A percentile compares a stretch with the other conserved stretches of the same genome.
Conservation (phyloP, 2,797 vertebrate species). For the Phaenicophaeus curvirostris region DNA sequence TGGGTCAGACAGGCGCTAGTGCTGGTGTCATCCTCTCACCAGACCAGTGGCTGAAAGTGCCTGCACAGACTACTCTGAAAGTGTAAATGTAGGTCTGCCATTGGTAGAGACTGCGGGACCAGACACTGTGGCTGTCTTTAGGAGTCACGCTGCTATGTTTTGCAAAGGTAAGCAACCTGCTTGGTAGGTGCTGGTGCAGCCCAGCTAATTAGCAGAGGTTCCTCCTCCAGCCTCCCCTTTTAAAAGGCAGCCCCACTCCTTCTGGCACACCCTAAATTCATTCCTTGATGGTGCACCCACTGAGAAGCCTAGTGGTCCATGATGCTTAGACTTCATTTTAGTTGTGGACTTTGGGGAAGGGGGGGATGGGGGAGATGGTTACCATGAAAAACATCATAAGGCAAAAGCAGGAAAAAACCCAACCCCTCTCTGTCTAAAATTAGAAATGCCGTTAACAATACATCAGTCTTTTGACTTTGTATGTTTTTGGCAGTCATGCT, state of each 20-base stretch:
- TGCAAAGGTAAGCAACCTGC: neutral
- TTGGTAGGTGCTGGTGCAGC: neutral
- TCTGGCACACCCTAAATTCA: neutral
- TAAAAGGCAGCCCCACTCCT: neutral
- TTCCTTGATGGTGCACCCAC: neutral
- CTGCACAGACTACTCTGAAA: neutral
- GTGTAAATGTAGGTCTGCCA: neutral
- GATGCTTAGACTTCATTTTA: neutral
- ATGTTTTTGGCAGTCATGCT: constrained; percentile 42
- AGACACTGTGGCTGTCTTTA: neutral
- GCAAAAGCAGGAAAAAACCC: neutral
- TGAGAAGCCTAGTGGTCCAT: neutral
- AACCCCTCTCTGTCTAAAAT: neutral
- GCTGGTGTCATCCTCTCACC: too few species aligned
- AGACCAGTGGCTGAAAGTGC: neutral
- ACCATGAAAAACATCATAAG: neutral
- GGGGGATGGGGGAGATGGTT: neutral
- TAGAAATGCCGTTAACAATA: constrained; percentile 45
- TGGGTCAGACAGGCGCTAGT: neutral
- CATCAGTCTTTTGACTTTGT: constrained; percentile 29
- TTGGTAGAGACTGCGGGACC: neutral
- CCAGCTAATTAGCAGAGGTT: neutral
- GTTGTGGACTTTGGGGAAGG: neutral
- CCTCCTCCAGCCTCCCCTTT: neutral
- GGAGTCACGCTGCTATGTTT: accelerated